Evolutionary conservation across 2,113 vertebrate species (phyloP).

Genomic region (Semnornis frantzii): DNA sequence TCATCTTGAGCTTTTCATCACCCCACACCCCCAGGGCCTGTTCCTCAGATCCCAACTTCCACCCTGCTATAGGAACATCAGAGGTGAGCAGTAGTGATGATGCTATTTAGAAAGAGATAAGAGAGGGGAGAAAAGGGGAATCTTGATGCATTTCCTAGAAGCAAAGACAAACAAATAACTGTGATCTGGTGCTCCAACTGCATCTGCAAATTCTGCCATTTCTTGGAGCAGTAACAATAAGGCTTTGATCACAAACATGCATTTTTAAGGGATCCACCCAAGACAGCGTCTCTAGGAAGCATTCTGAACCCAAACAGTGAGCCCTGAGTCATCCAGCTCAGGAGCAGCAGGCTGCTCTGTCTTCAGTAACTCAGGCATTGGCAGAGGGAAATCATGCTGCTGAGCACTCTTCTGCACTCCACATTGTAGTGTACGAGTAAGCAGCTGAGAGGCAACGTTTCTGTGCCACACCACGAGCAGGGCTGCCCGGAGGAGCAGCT

Average conservation of each 20-base stretch:
- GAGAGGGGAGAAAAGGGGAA: not conserved
- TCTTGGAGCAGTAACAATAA: not conserved
- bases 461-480: not conserved
- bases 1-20: no score
- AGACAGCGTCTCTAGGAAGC: not conserved
- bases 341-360: not conserved
- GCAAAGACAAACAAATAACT: not conserved
- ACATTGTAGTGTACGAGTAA: fast-evolving
- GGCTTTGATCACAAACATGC: not conserved
- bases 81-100: not conserved
- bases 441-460: not conserved
- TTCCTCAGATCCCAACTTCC: not conserved
- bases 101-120: not conserved
- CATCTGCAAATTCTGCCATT: not conserved
- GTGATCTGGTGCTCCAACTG: not conserved
- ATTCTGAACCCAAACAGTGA: not conserved
- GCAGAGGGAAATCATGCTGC: not conserved
- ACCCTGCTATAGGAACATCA: not conserved
- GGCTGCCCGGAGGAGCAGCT: not conserved
- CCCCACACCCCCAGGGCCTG: no score
- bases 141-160: not conserved
- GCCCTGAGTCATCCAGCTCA: not conserved
- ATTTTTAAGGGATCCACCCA: not conserved
- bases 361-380: not conserved
- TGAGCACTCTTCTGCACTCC: not conserved